Conservation (phyloP, 2,797 vertebrate genomes). For the Ceryle rudis region DNA sequence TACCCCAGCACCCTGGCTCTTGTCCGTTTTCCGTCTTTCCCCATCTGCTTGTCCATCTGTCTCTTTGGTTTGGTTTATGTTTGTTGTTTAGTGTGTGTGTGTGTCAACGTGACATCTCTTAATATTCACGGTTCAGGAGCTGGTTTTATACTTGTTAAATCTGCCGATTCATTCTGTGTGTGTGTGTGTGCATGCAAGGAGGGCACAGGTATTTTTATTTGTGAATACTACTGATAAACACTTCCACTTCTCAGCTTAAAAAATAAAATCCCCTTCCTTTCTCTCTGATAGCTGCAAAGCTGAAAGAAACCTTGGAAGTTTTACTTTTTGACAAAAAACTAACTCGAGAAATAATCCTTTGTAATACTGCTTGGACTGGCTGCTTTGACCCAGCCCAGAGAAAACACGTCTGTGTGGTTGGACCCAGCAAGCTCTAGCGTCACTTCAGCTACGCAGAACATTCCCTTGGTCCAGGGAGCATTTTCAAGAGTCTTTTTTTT, state of each 20-base stretch:
- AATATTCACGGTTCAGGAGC: constrained; percentile 1
- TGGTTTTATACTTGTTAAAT: background rate
- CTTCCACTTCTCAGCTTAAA: background rate
- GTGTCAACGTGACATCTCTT: background rate
- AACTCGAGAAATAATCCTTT: background rate
- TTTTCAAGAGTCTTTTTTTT: background rate
- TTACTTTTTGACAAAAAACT: background rate
- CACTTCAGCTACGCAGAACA: background rate
- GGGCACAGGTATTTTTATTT: constrained; percentile 15
- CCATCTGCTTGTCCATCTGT: constrained; percentile 51
- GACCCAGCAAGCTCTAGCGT: background rate
- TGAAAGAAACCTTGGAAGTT: background rate
- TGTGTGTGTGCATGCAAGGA: background rate
- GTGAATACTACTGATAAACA: background rate
- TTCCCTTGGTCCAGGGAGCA: background rate
- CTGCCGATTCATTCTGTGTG: background rate
- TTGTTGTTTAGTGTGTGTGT: constrained; percentile 28
- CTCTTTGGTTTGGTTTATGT: constrained; percentile 40
- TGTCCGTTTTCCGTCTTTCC: constrained; percentile 39
- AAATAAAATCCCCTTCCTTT: background rate
- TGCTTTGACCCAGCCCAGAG: background rate
- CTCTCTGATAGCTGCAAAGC: background rate
- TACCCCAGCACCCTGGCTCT: constrained; percentile 41
- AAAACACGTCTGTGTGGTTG: background rate
- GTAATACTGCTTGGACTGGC: background rate